These are phyloP conservation scores for Leptobrachium ailaonicum DNA, from an alignment of 2,113 vertebrate genomes.

Conservation along the genomic window DNA sequence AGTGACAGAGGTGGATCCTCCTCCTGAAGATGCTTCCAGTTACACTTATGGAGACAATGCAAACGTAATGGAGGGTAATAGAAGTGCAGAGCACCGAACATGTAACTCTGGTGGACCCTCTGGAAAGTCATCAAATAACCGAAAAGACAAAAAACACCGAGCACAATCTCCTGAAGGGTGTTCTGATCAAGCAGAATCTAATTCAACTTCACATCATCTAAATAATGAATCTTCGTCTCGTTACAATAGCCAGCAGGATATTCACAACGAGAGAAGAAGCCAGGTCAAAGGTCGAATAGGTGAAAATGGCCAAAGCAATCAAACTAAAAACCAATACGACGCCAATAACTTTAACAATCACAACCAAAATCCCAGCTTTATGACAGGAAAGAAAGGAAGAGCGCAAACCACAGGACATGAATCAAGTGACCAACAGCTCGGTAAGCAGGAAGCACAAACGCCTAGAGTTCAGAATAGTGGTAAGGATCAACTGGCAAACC, in stretches of 20 bases:
- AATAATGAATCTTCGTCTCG: background rate
- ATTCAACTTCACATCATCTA: background rate
- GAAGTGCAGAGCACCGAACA: background rate
- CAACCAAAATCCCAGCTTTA: constrained; percentile 19
- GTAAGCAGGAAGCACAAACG: constrained; percentile 37
- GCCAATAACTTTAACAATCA: background rate
- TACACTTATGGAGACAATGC: constrained; percentile 31
- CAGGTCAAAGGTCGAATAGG: constrained; percentile 37
- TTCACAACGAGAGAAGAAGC: background rate
- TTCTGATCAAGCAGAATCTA: background rate
- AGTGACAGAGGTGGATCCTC: constrained; percentile 26
- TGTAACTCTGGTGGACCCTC: constrained; percentile 36
- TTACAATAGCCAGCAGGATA: background rate
- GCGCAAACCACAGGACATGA: background rate
- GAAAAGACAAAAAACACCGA: constrained; percentile 8
- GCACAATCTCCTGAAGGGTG: background rate
- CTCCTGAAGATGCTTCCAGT: constrained; percentile 18
- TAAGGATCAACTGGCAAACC: constrained; percentile 13
- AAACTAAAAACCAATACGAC: background rate
- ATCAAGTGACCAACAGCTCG: constrained; percentile 12
- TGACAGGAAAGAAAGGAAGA: constrained; percentile 32
- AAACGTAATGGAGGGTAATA: constrained; percentile 36
- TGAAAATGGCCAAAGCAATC: constrained; percentile 31
- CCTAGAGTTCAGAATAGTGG: constrained; percentile 21
- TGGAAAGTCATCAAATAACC: constrained; percentile 32